Conservation (phyloP, 1,140 invertebrate genomes). For the Danaus melanippus region DNA sequence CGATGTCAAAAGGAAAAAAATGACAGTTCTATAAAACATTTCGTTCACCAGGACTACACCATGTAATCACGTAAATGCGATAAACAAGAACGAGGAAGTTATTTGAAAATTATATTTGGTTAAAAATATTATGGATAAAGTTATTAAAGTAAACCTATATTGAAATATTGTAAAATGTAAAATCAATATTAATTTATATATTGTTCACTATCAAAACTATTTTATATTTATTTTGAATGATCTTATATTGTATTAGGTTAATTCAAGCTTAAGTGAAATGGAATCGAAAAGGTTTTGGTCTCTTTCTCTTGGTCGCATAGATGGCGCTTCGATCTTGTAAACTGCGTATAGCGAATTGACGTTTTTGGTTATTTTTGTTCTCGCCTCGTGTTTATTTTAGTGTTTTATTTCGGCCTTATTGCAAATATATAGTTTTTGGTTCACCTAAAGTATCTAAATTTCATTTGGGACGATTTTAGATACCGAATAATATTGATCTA, state of each 20-base stretch:
- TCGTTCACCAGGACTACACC: not conserved
- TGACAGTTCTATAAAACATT: not conserved
- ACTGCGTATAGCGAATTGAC: constrained; percentile 69
- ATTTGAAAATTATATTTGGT: too few relatives aligned
- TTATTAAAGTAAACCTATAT: too few relatives aligned
- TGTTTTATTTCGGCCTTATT: constrained; percentile 69
- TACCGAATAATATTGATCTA: constrained; percentile 59
- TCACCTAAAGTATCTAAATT: constrained; percentile 52
- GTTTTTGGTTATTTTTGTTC: constrained; percentile 74
- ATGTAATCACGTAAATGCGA: not conserved
- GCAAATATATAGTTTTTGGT: constrained; percentile 67
- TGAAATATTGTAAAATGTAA: too few relatives aligned
- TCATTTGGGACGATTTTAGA: constrained; percentile 29
- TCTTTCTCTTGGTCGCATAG: constrained; percentile 50
- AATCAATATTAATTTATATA: too few relatives aligned
- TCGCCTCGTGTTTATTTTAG: constrained; percentile 73
- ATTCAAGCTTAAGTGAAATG: constrained; percentile 25
- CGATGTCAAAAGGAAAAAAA: not conserved
- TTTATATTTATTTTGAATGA: too few relatives aligned
- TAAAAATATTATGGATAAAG: too few relatives aligned
- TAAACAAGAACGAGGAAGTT: constrained; percentile 9
- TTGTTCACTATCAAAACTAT: too few relatives aligned
- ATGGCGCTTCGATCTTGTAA: constrained; percentile 63
- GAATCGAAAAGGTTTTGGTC: constrained; percentile 36
- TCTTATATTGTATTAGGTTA: too few relatives aligned